These are phyloP conservation scores for Petrocephalus zakoni DNA, from an alignment of 2,113 vertebrate species.

Conservation along the genomic window DNA sequence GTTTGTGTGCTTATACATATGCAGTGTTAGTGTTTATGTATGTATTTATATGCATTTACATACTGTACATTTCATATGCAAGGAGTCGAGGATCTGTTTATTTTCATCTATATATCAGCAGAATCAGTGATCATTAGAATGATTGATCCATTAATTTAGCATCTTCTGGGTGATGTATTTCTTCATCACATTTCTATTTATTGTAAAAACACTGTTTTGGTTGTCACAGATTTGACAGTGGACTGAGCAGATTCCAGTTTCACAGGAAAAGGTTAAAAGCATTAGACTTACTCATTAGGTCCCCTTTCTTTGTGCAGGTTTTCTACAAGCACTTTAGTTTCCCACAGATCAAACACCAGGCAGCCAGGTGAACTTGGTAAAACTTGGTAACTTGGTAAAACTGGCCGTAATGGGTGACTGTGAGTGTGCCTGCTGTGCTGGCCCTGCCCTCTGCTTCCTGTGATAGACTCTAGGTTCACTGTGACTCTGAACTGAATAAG, in stretches of 20 bases:
- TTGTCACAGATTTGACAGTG: background rate
- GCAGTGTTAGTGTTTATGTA: background rate
- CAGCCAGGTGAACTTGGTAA: background rate
- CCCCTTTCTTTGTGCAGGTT: background rate
- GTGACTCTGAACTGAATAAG: background rate
- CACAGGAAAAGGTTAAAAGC: background rate
- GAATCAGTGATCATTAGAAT: background rate
- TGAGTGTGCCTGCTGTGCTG: background rate
- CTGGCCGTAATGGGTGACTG: background rate
- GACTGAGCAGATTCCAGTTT: background rate
- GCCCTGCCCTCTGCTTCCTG: background rate
- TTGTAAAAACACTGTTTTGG: background rate
- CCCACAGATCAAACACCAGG: background rate
- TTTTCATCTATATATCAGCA: background rate
- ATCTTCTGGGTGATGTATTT: background rate
- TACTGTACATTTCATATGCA: background rate
- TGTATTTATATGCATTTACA: background rate
- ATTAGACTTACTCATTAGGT: background rate
- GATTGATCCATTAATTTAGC: background rate
- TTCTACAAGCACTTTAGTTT: background rate
- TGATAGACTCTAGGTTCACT: background rate
- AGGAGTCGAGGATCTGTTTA: background rate
- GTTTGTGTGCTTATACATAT: background rate
- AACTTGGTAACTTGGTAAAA: no score
- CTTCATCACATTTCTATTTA: background rate